Evolutionary conservation across 2,888 invertebrate species (phyloP).

Genomic region (Norana najaformis): DNA sequence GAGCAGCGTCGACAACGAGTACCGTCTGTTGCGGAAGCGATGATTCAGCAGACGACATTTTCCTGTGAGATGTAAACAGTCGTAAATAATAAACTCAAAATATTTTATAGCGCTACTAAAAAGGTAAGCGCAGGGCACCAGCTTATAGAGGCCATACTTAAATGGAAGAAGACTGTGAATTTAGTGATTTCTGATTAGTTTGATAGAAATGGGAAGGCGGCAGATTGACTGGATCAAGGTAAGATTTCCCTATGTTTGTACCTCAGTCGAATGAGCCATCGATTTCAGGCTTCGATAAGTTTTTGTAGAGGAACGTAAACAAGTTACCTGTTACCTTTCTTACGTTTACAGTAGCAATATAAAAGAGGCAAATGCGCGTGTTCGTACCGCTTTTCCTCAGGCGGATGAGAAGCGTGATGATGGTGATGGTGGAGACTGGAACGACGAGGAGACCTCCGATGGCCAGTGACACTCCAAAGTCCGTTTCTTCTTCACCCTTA

Average conservation of each 20-base stretch:
- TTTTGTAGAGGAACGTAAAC: too few relatives aligned
- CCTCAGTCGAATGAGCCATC: too few relatives aligned
- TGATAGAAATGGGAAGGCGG: too few relatives aligned
- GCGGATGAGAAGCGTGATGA: slow-evolving; percentile 14
- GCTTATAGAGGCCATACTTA: not conserved
- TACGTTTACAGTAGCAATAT: too few relatives aligned
- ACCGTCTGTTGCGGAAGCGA: slow-evolving; percentile 16
- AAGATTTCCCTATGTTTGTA: too few relatives aligned
- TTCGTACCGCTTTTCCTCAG: slow-evolving; percentile 5
- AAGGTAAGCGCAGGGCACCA: not conserved
- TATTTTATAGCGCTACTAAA: not conserved
- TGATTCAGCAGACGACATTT: slow-evolving; percentile 1
- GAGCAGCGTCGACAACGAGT: slow-evolving; percentile 15
- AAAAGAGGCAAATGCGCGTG: not conserved
- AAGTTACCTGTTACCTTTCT: too few relatives aligned
- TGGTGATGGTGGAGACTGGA: not conserved
- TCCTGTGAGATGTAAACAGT: not conserved
- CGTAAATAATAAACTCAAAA: too few relatives aligned
- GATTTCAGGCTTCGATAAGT: too few relatives aligned
- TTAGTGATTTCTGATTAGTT: not conserved
- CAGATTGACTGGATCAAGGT: too few relatives aligned
- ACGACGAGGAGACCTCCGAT: not conserved
- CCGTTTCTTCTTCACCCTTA: not conserved
- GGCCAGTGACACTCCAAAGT: slow-evolving; percentile 20
- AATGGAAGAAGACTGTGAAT: not conserved